Base-by-base conservation (phyloP, 2,888 invertebrate species). In the Xestoiulus laeticollis region DNA sequence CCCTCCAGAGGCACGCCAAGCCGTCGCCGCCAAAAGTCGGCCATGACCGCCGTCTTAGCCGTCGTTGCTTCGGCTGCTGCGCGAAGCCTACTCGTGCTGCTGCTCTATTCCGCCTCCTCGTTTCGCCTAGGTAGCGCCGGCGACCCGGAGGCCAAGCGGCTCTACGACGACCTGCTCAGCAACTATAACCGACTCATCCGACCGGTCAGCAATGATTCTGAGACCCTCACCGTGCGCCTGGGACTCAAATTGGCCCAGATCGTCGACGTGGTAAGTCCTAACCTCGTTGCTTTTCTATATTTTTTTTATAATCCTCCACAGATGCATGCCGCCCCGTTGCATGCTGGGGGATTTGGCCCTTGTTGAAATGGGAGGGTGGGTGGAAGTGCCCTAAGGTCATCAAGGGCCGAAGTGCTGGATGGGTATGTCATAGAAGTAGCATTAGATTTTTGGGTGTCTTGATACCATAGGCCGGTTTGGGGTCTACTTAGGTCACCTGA, bases 131-230 rank as follows among this genome's bases (percentile, higher is more conserved):
- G 87, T 38, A 87, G 86, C 86, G 87, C 33, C 68, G 88, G 88
- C 26, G 92, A 98, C 92, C 97, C 98, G 19, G 97, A 98, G 91
- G 97, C 98, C 0, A 98, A 98, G 92, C 94, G 99, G 33, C 94
- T 99, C 0, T 99, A 98, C 92, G 98, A 99, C 92, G 98, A 99
- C 92, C 94, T 99, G 87, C 94, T 99, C 85, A 96, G 97, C 91
- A 97, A 98, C 93, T 99, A 99, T 92, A 99, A 99, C 92, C 95
- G 98, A 84, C 94, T 99, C 87, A 98, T 98, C 89, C 94, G 99
- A 88, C 99, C 99, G 0, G 98, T 98, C 85, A 95, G 95, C 44
- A 98, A 98, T 92, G 97, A 97, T 91, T 96, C 96, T 1, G 97
- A 98, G 91, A 97, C 97, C 30, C 93, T 99, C 86, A 97, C 96